A percentile compares a stretch with the other conserved stretches of the same genome.
These are phyloP conservation scores for Brachirus orientalis DNA, from an alignment of 2,113 vertebrate genomes.

Conservation along the genomic window DNA sequence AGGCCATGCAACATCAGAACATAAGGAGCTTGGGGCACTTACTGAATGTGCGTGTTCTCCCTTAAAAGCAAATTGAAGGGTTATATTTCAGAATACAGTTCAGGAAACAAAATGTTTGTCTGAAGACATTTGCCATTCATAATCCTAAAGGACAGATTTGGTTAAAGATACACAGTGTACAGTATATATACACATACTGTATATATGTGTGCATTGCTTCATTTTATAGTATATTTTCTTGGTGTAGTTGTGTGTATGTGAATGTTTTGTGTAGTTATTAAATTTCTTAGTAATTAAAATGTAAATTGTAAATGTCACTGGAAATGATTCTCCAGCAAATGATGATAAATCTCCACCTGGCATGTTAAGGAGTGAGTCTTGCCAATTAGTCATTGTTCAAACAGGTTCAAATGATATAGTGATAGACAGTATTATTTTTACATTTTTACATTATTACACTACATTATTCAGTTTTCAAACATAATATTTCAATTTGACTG, in stretches of 20 bases:
- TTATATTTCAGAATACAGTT: constrained; percentile 7
- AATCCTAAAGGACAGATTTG: background rate
- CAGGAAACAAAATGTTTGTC: constrained; percentile 13
- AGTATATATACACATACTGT: too few species aligned
- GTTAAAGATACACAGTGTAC: too few species aligned
- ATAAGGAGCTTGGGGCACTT: constrained; percentile 38
- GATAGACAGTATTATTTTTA: too few species aligned
- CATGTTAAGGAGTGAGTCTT: background rate
- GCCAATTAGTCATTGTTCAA: background rate
- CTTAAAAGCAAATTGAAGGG: constrained; percentile 13
- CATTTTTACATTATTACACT: too few species aligned
- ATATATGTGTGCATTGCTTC: too few species aligned
- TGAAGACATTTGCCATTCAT: background rate
- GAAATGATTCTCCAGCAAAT: background rate
- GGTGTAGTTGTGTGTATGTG: background rate
- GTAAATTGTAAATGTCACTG: background rate
- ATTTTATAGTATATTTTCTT: too few species aligned
- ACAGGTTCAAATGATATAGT: too few species aligned
- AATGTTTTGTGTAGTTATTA: background rate
- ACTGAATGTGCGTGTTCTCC: background rate
- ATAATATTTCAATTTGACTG: too few species aligned
- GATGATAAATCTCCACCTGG: background rate
- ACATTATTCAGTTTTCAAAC: too few species aligned
- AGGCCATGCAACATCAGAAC: constrained; percentile 70
- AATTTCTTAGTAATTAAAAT: background rate